Percentiles rank a stretch among this genome's conserved stretches.
These are phyloP conservation scores for Aricia artaxerxes DNA, from an alignment of 2,888 invertebrate genomes.

Conservation along the genomic window DNA sequence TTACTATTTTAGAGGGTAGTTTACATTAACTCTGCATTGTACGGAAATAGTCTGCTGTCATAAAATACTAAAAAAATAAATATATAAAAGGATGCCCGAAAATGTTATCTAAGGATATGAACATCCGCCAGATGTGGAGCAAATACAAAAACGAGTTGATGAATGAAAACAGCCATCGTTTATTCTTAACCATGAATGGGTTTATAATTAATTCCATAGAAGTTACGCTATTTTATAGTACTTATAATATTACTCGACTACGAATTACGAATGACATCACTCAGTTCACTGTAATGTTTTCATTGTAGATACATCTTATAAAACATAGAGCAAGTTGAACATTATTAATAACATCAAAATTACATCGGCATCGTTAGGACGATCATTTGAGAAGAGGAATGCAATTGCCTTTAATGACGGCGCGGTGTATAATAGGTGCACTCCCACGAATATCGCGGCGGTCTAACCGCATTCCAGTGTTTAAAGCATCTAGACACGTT, in stretches of 20 bases:
- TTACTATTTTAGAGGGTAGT: slow-evolving; percentile 13
- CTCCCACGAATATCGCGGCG: slow-evolving; percentile 48
- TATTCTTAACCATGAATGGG: slow-evolving; percentile 42
- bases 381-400: slow-evolving; percentile 22
- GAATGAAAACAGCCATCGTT: slow-evolving; percentile 40
- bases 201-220: slow-evolving; percentile 25
- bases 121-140: slow-evolving; percentile 77
- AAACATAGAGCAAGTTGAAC: neutral
- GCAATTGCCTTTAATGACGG: slow-evolving; percentile 20
- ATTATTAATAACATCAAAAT: slow-evolving; percentile 22
- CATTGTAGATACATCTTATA: neutral
- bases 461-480: slow-evolving; percentile 51
- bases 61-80: slow-evolving; percentile 70
- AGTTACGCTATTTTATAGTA: slow-evolving; percentile 21
- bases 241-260: neutral
- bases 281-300: neutral
- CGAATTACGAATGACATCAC: slow-evolving; percentile 4
- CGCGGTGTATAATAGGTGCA: slow-evolving; percentile 43
- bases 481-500: slow-evolving; percentile 47
- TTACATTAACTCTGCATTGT: slow-evolving; percentile 10
- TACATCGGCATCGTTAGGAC: slow-evolving; percentile 24
- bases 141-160: slow-evolving; percentile 46
- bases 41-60: slow-evolving; percentile 50
- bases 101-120: slow-evolving; percentile 72
- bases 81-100: slow-evolving; percentile 70